Conservation (phyloP, 1,140 invertebrate species). For the Drosophila carrolli region DNA sequence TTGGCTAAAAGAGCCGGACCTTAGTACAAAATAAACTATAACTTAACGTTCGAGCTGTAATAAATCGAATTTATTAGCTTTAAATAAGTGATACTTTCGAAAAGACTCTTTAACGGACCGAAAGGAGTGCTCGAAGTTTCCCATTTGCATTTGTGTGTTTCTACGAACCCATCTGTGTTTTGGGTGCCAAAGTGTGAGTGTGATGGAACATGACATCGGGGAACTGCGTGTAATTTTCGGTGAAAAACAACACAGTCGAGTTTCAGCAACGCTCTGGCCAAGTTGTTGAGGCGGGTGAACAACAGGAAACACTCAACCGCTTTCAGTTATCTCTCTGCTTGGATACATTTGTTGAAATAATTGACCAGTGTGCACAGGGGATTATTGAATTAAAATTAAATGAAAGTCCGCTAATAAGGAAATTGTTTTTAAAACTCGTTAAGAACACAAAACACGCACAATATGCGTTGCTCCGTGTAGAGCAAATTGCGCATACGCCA, state of each 20-base stretch:
- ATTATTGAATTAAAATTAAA: conserved; percentile 62
- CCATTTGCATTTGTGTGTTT: conserved; percentile 34
- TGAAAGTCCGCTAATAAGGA: conserved; percentile 59
- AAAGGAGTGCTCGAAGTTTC: background rate
- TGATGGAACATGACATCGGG: conserved; percentile 38
- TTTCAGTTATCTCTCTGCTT: conserved; percentile 10
- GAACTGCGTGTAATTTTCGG: conserved; percentile 72
- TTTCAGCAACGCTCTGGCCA: conserved; percentile 68
- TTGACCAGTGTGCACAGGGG: conserved; percentile 18
- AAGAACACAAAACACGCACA: conserved; percentile 24
- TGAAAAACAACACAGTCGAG: conserved; percentile 75
- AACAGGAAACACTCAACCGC: conserved; percentile 2
- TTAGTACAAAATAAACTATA: background rate
- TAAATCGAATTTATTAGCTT: background rate
- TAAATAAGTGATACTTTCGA: background rate
- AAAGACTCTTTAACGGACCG: background rate
- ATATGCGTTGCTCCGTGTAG: conserved; percentile 51
- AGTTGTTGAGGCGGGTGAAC: conserved; percentile 58
- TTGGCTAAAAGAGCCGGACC: conserved; percentile 27
- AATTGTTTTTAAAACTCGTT: conserved; percentile 53
- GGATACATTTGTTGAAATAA: conserved; percentile 15
- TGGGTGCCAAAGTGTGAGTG: conserved; percentile 14
- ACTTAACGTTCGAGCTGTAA: background rate
- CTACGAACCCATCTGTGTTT: conserved; percentile 2
- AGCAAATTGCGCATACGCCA: conserved; percentile 75